Evolutionary conservation across 2,113 vertebrate genomes (phyloP).

Genomic region (Podarcis muralis): DNA sequence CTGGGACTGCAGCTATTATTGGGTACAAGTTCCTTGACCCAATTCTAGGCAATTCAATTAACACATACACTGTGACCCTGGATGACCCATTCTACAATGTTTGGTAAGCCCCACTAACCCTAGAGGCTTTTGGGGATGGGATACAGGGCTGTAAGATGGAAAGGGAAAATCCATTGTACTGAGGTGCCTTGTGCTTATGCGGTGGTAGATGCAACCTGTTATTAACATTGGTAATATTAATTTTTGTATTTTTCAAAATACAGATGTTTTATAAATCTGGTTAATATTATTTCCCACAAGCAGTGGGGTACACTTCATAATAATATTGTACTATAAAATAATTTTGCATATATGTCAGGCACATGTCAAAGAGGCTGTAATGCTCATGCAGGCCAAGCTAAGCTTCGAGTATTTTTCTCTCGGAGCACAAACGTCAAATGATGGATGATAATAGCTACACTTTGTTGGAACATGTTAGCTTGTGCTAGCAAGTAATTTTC

Average conservation of each 20-base stretch:
- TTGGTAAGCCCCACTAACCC: too few relatives aligned
- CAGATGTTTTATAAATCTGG: background rate
- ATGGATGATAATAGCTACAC: background rate
- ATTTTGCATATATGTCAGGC: background rate
- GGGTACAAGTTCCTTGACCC: too few relatives aligned
- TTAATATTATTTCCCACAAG: background rate
- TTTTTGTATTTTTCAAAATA: background rate
- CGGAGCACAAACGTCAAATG: background rate
- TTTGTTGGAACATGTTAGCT: background rate
- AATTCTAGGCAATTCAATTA: too few relatives aligned
- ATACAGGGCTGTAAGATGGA: too few relatives aligned
- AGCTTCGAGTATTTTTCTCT: background rate
- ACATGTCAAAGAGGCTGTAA: background rate
- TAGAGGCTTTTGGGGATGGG: too few relatives aligned
- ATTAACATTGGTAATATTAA: background rate
- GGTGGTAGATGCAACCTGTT: background rate
- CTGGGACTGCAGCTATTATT: too few relatives aligned
- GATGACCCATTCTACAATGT: too few relatives aligned
- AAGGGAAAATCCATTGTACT: too few relatives aligned
- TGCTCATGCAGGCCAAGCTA: background rate
- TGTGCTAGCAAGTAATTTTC: background rate
- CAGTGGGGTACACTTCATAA: background rate
- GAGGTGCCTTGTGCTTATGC: too few relatives aligned
- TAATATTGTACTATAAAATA: background rate
- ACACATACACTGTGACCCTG: too few relatives aligned